phyloP scores from a whole-genome alignment of 1,140 invertebrate genomes.

The Campoletis sonorensis region DNA sequence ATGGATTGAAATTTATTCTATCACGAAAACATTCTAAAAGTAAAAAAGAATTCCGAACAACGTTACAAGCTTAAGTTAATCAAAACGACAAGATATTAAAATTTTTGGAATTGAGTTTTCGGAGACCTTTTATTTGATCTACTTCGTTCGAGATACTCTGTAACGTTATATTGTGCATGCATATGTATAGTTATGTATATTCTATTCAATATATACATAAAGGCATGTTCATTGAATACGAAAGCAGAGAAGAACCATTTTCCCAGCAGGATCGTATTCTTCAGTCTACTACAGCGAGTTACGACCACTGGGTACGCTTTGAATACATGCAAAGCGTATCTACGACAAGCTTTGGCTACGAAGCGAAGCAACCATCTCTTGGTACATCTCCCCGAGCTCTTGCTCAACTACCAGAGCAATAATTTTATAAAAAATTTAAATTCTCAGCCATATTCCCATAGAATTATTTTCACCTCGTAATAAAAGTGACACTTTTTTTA shows the following conservation, averaged over 20 bases:
- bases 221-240: neutral
- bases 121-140: too few species aligned
- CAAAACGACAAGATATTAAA: too few species aligned
- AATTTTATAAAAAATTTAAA: slow-evolving; percentile 1
- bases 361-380: neutral
- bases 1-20: too few species aligned
- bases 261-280: neutral
- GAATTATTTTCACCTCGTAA: neutral
- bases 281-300: neutral
- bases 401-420: neutral
- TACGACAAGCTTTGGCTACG: neutral
- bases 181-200: neutral
- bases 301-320: neutral
- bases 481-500: neutral
- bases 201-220: neutral
- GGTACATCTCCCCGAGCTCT: neutral
- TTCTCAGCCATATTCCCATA: neutral
- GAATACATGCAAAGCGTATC: neutral
- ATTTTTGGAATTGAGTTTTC: too few species aligned
- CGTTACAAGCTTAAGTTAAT: too few species aligned
- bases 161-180: neutral
- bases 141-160: neutral
- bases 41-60: too few species aligned
- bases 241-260: neutral
- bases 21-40: too few species aligned